A percentile compares a stretch with the other conserved stretches of the same genome.
phyloP scores from a whole-genome alignment of 2,888 invertebrate genomes.

The Eristalinus aeneus region DNA sequence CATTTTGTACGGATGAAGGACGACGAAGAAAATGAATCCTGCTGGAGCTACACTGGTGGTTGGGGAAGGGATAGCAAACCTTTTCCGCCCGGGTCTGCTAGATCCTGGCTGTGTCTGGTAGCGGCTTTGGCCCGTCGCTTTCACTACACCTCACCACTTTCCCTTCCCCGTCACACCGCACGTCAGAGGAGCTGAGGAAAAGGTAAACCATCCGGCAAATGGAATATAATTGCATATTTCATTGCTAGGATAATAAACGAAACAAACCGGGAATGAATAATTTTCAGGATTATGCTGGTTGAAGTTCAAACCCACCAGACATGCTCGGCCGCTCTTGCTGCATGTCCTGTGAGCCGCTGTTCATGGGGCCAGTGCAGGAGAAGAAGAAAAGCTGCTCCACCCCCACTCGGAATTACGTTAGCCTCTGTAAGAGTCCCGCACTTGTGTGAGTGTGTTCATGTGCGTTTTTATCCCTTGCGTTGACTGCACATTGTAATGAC shows the following conservation, averaged over 20 bases:
- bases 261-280: constrained; percentile 70
- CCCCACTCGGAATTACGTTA: constrained; percentile 55
- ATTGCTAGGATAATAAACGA: constrained; percentile 69
- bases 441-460: constrained; percentile 46
- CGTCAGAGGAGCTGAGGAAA: constrained; percentile 37
- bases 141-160: too few species aligned
- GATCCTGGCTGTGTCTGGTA: background rate
- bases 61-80: constrained; percentile 50
- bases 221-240: constrained; percentile 70
- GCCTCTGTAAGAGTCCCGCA: constrained; percentile 44
- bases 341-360: constrained; percentile 30
- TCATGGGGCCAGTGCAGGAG: constrained; percentile 4
- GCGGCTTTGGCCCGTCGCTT: constrained; percentile 1
- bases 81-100: constrained; percentile 9
- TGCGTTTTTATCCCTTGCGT: constrained; percentile 22
- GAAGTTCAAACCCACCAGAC: constrained; percentile 59
- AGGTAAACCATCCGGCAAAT: constrained; percentile 71
- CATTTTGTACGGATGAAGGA: constrained; percentile 61
- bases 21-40: constrained; percentile 55
- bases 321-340: constrained; percentile 12
- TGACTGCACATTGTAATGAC: constrained; percentile 23
- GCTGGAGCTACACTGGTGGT: constrained; percentile 19
- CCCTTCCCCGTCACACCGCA: background rate
- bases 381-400: constrained; percentile 26
- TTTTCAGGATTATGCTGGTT: constrained; percentile 69